Evolutionary conservation across 2,113 vertebrate species (phyloP), one percentile per base, ranked within the genome.

Genomic region (Amphiprion percula): DNA sequence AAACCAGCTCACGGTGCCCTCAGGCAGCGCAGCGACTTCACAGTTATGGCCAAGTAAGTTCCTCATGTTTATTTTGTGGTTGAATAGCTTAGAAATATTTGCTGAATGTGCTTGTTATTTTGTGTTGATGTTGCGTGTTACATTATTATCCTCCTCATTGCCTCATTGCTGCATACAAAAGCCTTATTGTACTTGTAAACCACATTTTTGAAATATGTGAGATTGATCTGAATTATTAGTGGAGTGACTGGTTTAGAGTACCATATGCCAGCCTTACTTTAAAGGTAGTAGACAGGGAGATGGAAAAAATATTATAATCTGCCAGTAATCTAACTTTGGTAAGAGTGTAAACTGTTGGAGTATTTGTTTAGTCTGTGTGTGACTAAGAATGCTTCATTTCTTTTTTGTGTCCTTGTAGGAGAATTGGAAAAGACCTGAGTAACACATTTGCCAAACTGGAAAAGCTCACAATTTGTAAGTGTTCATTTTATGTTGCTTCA

Each of bases 381-480:
- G 21, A 47, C 8, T 28, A 63, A 55, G 7, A 56, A 49, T n/a
- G 14, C 16, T 0, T 37, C 33, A 10, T 71, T 26, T 1, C 17
- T 3, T 64, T 4, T 73, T 39, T 85, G 19, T 75, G 52, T 19
- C 26, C 11, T 83, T 69, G 30, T 83, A 98, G 97, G 95, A 96
- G 94, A 90, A 98, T 98, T 87, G 97, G 97, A 62, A 98, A 97
- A 90, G 97, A 98, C 91, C 92, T 98, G 82, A 98, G 96, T 91
- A 98, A 97, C 81, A 98, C 97, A 0, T 98, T 98, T 87, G 95
- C 96, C 92, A 98, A 98, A 92, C 88, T 98, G 90, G 97, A 98
- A 92, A 98, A 98, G 78, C 96, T 98, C 82, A 97, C 97, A 0
- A 96, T 98, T 88, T 93, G 97, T 98, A 93, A 97, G 97, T 95